Percentiles rank a stretch among this genome's conserved stretches.
Conservation (phyloP, 1,140 invertebrate species). For the Heliconius congener region DNA sequence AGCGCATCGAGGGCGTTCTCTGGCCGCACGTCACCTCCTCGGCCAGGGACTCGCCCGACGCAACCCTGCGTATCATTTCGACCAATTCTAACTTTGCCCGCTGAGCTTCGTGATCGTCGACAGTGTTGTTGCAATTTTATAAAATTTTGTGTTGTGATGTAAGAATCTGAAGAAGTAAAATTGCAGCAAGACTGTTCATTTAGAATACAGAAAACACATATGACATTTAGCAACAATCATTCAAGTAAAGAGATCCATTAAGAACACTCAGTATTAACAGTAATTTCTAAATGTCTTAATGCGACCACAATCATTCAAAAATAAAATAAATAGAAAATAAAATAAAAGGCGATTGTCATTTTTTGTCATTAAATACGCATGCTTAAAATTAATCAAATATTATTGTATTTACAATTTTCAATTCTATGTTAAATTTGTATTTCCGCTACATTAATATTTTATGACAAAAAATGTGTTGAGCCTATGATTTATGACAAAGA, state of each 20-base stretch:
- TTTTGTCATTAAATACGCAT: conserved; percentile 54
- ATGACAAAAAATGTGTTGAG: conserved; percentile 61
- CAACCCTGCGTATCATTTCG: conserved; percentile 80
- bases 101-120: conserved; percentile 50
- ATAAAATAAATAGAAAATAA: conserved; percentile 53
- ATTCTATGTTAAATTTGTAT: not conserved
- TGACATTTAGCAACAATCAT: conserved; percentile 71
- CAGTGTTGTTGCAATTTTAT: conserved; percentile 56
- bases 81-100: conserved; percentile 59
- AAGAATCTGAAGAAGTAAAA: conserved; percentile 1
- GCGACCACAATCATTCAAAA: conserved; percentile 74
- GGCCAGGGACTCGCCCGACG: conserved; percentile 85
- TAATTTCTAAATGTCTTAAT: conserved; percentile 66
- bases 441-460: conserved; percentile 37
- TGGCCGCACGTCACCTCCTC: conserved; percentile 87
- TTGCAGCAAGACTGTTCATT: conserved; percentile 55
- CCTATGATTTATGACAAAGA: conserved; percentile 54
- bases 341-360: conserved; percentile 63
- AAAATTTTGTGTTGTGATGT: not conserved
- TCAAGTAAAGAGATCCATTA: conserved; percentile 61
- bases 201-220: conserved; percentile 41
- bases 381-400: not conserved
- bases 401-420: not conserved
- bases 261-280: conserved; percentile 68
- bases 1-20: conserved; percentile 97